Evolutionary conservation across 1,140 invertebrate genomes (phyloP).

Genomic region (Drosophila nikananu): DNA sequence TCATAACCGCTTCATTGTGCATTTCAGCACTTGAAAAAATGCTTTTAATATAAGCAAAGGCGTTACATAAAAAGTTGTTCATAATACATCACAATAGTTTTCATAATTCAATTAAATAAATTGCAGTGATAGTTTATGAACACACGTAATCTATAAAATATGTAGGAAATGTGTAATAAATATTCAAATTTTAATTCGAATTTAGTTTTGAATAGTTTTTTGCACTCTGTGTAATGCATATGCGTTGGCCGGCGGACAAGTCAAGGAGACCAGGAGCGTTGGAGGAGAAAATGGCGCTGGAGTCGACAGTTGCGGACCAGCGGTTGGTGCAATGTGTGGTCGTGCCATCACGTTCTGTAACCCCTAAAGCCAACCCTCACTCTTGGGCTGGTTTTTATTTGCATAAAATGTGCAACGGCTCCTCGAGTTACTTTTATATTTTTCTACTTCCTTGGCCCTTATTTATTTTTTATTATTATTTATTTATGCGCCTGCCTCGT

Average conservation of each 20-base stretch:
- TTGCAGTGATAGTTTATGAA: not conserved
- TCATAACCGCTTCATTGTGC: slow-evolving; percentile 59
- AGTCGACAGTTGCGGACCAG: slow-evolving; percentile 10
- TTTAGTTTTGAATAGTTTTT: not conserved
- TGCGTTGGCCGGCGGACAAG: slow-evolving; percentile 23
- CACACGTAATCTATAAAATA: not conserved
- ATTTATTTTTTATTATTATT: slow-evolving; percentile 21
- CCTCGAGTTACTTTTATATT: slow-evolving; percentile 21
- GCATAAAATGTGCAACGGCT: slow-evolving; percentile 72
- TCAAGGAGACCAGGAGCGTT: not conserved
- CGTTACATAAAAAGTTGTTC: not conserved
- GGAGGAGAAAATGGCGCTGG: not conserved
- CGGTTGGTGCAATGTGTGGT: slow-evolving; percentile 27
- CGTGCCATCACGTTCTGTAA: slow-evolving; percentile 10
- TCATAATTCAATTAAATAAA: no score
- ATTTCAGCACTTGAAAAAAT: slow-evolving; percentile 3
- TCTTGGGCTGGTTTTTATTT: slow-evolving; percentile 45
- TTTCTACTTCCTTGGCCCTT: slow-evolving; percentile 39
- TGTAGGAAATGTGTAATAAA: not conserved
- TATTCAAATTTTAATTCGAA: not conserved
- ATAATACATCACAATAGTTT: no score
- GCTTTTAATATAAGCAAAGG: not conserved
- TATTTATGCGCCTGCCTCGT: slow-evolving; percentile 34
- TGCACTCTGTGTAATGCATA: slow-evolving; percentile 17
- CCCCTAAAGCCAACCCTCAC: slow-evolving; percentile 12